These are phyloP conservation scores for Zaprionus camerounensis DNA, from an alignment of 1,140 invertebrate species.

Conservation along the genomic window DNA sequence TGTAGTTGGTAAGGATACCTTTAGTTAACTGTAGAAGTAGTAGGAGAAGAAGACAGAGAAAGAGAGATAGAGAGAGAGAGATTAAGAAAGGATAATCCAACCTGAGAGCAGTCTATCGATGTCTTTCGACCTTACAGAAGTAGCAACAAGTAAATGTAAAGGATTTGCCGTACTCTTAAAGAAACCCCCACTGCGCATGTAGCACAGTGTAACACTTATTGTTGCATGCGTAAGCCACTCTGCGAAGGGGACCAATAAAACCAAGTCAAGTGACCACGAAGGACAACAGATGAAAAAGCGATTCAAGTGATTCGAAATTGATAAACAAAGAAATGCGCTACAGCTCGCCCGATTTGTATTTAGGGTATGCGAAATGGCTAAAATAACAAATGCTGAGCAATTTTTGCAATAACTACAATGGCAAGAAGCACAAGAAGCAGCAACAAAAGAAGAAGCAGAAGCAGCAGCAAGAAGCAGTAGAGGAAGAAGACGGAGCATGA, in stretches of 20 bases:
- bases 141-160: background rate
- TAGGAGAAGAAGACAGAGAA: background rate
- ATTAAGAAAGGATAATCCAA: too few species aligned
- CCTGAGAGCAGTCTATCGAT: too few species aligned
- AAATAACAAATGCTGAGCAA: constrained; percentile 46
- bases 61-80: background rate
- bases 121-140: background rate
- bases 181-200: background rate
- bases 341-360: background rate
- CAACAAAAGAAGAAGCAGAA: background rate
- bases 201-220: background rate
- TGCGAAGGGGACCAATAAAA: background rate
- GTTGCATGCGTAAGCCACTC: background rate
- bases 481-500: background rate
- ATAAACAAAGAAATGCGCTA: constrained; percentile 1
- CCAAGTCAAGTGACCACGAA: constrained; percentile 13
- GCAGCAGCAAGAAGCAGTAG: constrained; percentile 1
- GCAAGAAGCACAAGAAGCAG: background rate
- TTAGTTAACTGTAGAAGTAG: background rate
- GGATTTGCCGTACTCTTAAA: background rate
- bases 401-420: constrained; percentile 39
- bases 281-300: background rate
- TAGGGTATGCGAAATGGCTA: constrained; percentile 8
- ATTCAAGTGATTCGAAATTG: constrained; percentile 2
- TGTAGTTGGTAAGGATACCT: background rate